Evolutionary conservation across 2,113 vertebrate species (phyloP).

Genomic region (Nothoprocta perdicaria): DNA sequence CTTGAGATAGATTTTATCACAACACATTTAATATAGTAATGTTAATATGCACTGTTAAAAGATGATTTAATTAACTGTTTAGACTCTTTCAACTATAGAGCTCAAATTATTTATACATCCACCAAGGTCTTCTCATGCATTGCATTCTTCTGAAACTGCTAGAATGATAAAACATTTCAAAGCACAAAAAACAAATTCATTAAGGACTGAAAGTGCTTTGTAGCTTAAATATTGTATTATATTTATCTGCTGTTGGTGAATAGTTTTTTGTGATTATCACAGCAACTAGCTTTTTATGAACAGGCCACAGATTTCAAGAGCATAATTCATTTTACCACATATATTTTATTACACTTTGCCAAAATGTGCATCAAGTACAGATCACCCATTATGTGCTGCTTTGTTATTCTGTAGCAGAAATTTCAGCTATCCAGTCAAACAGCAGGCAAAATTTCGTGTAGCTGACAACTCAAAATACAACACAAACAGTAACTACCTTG

Average conservation of each 20-base stretch:
- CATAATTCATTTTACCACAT: neutral
- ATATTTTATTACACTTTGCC: neutral
- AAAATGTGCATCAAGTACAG: neutral
- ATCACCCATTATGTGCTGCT: neutral
- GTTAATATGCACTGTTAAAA: neutral
- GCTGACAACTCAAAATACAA: neutral
- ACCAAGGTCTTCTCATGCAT: neutral
- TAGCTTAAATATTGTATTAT: neutral
- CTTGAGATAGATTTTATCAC: neutral
- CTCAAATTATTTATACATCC: neutral
- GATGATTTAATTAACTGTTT: neutral
- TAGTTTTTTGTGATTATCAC: neutral
- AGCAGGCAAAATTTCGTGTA: neutral
- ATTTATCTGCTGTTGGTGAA: neutral
- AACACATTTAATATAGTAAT: neutral
- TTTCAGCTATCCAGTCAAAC: neutral
- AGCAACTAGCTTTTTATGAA: neutral
- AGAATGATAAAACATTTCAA: neutral
- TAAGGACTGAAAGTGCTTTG: neutral
- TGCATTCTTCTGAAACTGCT: neutral
- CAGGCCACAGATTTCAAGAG: neutral
- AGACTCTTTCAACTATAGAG: neutral
- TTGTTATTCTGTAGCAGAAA: neutral
- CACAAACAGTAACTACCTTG: neutral
- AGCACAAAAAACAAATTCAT: neutral